Base-by-base conservation (phyloP, 2,797 vertebrate genomes). In the Melanotaenia pygmaea region DNA sequence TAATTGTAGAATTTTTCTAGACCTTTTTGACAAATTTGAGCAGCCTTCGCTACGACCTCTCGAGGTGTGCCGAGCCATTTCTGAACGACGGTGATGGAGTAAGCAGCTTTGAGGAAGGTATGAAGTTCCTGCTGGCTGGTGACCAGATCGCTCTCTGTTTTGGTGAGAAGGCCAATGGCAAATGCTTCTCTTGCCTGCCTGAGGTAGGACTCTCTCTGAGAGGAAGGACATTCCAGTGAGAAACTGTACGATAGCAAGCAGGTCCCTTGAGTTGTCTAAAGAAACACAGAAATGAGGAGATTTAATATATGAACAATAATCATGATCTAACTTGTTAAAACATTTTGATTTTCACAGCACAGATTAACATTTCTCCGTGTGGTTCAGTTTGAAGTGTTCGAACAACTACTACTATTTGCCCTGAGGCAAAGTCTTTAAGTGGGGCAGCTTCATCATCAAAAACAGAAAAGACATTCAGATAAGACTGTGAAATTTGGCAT, bases 41-140 rank as follows among this genome's bases (percentile, higher is more conserved):
- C 51, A 0, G 95, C 94, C 22, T 81, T 59, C 0, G 0, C 2
- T 38, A 95, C 82, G 0, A 30, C 24, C 5, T 81, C 77, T 0
- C 45, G 82, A 6, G 94, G 85, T 0, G 76, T 86, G 0, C 77
- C 74, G 3, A 97, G 94, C 92, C 94, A 95, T 18, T 84, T 93
- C 74, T 96, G 94, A 32, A 93, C 86, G 0, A 93, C 91, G 12
- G 93, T 40, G 10, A 99, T 95, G 34, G 95, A 96, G 71, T 97
- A 97, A 4, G 96, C 95, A 0, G 97, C 96, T 81, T 96, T 97
- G 58, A 98, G 84, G 59, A 98, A 95, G 35, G 95, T 96, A 53
- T 98, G 96, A 40, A 99, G 95, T 87, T 98, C 97, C 89, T 98
- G 97, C 83, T 94, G 95, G 82, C 97, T 98, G 20, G 92, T 90